phyloP scores from a whole-genome alignment of 1,140 invertebrate species.

The Portunus trituberculatus region DNA sequence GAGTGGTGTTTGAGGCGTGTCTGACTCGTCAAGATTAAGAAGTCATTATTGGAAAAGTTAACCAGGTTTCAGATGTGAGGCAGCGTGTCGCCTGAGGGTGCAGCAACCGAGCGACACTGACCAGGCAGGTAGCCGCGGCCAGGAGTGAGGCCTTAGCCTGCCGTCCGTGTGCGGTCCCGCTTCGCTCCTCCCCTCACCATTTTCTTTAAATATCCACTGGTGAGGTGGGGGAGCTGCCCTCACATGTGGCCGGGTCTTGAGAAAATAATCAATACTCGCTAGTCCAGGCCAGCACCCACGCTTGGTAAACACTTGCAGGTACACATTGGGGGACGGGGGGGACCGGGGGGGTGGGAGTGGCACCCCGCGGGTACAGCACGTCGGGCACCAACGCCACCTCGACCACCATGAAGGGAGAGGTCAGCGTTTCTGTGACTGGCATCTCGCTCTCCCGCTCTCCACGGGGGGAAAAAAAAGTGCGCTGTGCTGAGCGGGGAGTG shows the following conservation, averaged over 20 bases:
- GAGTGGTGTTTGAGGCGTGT: neutral
- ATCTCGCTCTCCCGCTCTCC: neutral
- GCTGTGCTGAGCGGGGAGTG: neutral
- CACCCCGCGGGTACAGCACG: neutral
- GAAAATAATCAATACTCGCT: conserved; percentile 23
- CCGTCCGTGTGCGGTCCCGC: neutral
- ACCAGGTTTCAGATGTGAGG: neutral
- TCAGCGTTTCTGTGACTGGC: neutral
- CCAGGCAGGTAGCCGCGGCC: neutral
- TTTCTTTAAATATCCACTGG: conserved; percentile 23
- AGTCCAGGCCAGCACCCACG: conserved; percentile 16
- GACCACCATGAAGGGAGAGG: neutral
- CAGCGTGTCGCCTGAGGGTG: conserved; percentile 15
- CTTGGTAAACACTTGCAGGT: conserved; percentile 11
- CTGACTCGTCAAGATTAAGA: neutral
- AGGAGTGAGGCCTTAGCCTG: neutral
- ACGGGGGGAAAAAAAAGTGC: neutral
- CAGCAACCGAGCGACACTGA: neutral
- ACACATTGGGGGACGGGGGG: neutral
- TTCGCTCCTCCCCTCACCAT: conserved; percentile 3
- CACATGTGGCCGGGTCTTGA: conserved; percentile 17
- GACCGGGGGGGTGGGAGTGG: neutral
- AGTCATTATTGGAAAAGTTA: neutral
- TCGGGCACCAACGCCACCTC: neutral
- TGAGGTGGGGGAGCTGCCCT: conserved; percentile 16